A percentile compares a stretch with the other conserved stretches of the same genome.
phyloP scores from a whole-genome alignment of 2,113 vertebrate species.

The Apteryx mantelli region DNA sequence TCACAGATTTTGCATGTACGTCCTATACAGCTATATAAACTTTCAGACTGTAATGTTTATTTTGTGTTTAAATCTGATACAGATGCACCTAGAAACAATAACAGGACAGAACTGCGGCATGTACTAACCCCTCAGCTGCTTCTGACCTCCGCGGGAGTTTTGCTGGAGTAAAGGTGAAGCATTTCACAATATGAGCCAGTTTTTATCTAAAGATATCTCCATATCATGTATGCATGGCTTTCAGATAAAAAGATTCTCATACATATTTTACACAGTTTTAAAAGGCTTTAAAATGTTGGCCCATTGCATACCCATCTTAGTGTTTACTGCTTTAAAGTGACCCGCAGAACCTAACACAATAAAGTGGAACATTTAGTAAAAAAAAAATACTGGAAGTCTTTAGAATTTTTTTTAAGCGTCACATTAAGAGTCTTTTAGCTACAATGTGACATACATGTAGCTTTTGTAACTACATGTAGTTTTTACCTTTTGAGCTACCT shows the following conservation, averaged over 20 bases:
- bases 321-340: not conserved
- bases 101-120: not conserved
- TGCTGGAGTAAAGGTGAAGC: not conserved
- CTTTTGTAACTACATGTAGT: not conserved
- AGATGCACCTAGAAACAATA: not conserved
- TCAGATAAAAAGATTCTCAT: not conserved
- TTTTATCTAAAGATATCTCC: not conserved
- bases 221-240: not conserved
- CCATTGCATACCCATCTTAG: not conserved
- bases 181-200: not conserved
- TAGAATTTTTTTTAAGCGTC: not conserved
- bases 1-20: not conserved
- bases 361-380: not conserved
- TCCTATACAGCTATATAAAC: not conserved
- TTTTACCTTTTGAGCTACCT: not conserved
- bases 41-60: not conserved
- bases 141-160: not conserved
- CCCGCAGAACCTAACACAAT: not conserved
- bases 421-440: not conserved
- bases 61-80: not conserved
- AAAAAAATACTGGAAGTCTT: not conserved
- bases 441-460: not conserved
- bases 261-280: not conserved
- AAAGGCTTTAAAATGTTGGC: not conserved
- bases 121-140: not conserved